A percentile compares a stretch with the other conserved stretches of the same genome.
phyloP scores from a whole-genome alignment of 2,888 invertebrate species.

The Leptura quadrifasciata region DNA sequence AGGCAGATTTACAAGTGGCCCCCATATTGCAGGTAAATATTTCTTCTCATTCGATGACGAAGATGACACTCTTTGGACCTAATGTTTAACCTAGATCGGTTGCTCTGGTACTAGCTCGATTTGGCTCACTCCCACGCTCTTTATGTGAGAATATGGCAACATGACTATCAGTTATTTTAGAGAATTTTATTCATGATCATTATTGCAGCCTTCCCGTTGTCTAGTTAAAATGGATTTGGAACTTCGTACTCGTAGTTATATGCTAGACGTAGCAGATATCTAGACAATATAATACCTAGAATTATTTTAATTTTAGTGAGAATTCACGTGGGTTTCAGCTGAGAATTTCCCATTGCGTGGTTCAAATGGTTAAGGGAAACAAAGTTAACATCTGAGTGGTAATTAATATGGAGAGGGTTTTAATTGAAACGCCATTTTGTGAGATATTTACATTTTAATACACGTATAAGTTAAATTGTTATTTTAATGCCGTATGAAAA shows the following conservation, averaged over 20 bases:
- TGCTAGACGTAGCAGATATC: slow-evolving; percentile 29
- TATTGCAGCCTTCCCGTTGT: slow-evolving; percentile 42
- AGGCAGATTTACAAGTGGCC: slow-evolving; percentile 12
- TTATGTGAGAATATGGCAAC: slow-evolving; percentile 54
- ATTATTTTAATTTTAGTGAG: slow-evolving; percentile 40
- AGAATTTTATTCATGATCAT: slow-evolving; percentile 42
- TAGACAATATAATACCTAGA: slow-evolving; percentile 39
- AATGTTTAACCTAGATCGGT: slow-evolving; percentile 41
- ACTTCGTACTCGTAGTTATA: slow-evolving; percentile 33
- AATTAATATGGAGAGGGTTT: background rate
- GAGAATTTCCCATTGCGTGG: slow-evolving; percentile 12
- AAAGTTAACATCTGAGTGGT: background rate
- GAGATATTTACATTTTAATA: background rate
- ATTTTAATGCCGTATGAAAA: background rate
- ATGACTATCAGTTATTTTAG: slow-evolving; percentile 44
- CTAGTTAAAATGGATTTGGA: slow-evolving; percentile 48
- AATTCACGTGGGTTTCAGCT: slow-evolving; percentile 18
- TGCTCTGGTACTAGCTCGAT: slow-evolving; percentile 40
- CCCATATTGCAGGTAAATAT: background rate
- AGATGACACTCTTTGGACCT: slow-evolving; percentile 34
- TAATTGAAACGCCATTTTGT: background rate
- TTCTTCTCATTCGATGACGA: background rate
- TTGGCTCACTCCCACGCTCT: slow-evolving; percentile 56
- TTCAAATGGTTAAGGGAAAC: background rate
- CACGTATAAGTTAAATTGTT: background rate